phyloP scores from a whole-genome alignment of 2,888 invertebrate species.

The Plemyria rubiginata region DNA sequence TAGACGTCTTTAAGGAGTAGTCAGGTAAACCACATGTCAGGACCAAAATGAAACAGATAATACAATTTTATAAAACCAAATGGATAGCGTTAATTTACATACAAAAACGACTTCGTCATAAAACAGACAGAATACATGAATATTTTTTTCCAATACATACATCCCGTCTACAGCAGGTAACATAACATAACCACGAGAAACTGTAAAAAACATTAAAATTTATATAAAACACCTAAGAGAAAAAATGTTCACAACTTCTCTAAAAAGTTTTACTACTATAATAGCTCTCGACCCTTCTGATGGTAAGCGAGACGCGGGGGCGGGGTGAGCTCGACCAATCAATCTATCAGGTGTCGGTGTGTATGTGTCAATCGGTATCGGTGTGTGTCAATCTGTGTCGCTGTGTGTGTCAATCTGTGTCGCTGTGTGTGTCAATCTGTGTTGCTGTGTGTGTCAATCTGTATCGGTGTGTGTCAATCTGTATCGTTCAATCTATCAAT shows the following conservation, averaged over 20 bases:
- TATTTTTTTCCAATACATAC: neutral
- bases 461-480: no score
- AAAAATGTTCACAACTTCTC: constrained; percentile 10
- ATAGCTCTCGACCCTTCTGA: neutral
- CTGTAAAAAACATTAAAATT: constrained; percentile 22
- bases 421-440: no score
- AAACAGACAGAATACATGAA: constrained; percentile 15
- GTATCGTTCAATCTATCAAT: no score
- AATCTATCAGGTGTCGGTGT: no score
- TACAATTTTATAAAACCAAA: neutral
- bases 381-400: no score
- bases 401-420: no score
- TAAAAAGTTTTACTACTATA: constrained; percentile 3
- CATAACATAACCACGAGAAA: neutral
- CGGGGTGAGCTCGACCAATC: no score
- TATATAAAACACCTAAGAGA: constrained; percentile 23
- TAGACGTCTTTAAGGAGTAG: no score
- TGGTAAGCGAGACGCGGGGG: no score
- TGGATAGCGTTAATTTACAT: constrained; percentile 13
- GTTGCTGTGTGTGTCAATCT: no score
- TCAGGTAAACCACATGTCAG: neutral
- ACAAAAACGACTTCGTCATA: neutral
- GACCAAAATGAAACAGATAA: neutral
- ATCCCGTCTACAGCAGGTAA: no score
- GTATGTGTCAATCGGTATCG: no score